Base-by-base conservation (phyloP, 2,797 vertebrate species). In the Sandelia bainsii region DNA sequence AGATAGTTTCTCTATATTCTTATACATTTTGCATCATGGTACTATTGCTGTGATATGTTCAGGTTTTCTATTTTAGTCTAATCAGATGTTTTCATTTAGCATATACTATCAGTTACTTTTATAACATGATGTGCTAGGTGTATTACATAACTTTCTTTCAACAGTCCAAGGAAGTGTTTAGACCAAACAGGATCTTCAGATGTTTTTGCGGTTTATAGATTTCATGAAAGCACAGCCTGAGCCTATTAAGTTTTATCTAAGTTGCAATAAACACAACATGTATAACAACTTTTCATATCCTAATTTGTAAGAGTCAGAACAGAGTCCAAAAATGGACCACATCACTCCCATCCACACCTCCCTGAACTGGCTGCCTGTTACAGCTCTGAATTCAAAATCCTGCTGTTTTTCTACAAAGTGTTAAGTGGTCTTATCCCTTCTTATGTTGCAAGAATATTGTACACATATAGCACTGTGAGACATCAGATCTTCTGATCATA, bases 201-300 rank as follows among this genome's bases (percentile, higher is more conserved):
- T 32, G 29, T 32, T 32, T 32, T 32, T 7, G 29, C 29, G 1
- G 29, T 72, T 67, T 68, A 48, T 39, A 49, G 39, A 44, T 48
- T 62, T 20, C 51, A 62, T 62, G 16, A 75, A 72, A 50, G 60
- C 69, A 53, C 62, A 75, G 39, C n/a, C 19, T 76, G 71, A 44
- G 46, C 62, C 62, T 49, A 37, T 77, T 69, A 71, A 16, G 67
- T 53, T 46, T 49, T 45, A 59, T 71, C 56, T 69, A 34, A 13
- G 17, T 51, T 29, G 5, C 23, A 19, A 46, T 1, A 2, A 61
- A 59, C 45, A 20, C 39, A 39, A 39, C 45, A 16, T 61, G 46
- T 53, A 37, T 25, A 45, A 14, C 25, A 56, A 11, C 40, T 54
- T 72, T 48, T 62, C 8, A 7, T 23, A 10, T 40, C 44, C 62